phyloP scores from a whole-genome alignment of 2,888 invertebrate species.

The Sepioteuthis lessoniana region DNA sequence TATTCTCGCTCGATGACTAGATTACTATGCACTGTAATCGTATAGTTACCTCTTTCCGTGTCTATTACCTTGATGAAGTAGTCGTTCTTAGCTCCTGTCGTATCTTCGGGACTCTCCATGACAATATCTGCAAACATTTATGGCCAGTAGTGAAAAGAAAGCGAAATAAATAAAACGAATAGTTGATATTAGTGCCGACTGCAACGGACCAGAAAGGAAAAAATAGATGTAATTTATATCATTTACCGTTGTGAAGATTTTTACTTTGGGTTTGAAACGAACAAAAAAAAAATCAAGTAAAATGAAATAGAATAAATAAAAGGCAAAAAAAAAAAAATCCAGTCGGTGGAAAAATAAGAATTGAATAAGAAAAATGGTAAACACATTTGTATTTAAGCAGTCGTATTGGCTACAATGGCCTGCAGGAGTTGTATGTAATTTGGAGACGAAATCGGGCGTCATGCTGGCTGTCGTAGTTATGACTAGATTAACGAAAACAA shows the following conservation, averaged over 20 bases:
- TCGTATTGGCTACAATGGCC: conserved; percentile 33
- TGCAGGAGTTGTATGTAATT: conserved; percentile 33
- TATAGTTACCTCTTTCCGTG: background rate
- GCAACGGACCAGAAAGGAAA: background rate
- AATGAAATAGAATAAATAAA: background rate
- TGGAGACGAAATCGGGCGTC: background rate
- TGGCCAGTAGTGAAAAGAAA: background rate
- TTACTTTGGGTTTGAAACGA: background rate
- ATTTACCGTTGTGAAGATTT: background rate
- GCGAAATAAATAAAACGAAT: background rate
- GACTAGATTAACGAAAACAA: conserved; percentile 33
- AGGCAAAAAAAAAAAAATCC: background rate
- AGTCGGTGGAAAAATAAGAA: background rate
- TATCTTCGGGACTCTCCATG: background rate
- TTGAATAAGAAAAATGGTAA: conserved; percentile 33
- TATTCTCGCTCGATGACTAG: background rate
- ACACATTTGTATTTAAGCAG: conserved; percentile 17
- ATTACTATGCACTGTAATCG: background rate
- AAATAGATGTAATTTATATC: conserved; percentile 20
- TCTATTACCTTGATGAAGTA: background rate
- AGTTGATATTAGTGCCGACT: conserved; percentile 20
- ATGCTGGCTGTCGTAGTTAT: conserved; percentile 8
- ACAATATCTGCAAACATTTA: background rate
- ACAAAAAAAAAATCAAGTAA: background rate
- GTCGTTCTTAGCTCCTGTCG: background rate